Percentiles rank a stretch among this genome's conserved stretches.
phyloP scores from a whole-genome alignment of 2,113 vertebrate species.

The Planiliza haematocheilus region DNA sequence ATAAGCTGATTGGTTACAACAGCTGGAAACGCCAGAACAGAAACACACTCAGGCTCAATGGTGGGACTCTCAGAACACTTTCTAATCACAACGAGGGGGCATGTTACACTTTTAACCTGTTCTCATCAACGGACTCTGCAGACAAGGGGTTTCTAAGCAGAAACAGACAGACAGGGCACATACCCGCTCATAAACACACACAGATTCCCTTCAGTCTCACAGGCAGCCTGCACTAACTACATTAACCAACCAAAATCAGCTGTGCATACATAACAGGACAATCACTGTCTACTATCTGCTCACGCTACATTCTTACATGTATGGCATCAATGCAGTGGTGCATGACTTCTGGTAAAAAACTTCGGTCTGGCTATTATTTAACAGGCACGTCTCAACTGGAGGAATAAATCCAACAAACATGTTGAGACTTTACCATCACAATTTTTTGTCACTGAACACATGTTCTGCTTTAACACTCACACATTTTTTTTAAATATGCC shows the following conservation, averaged over 20 bases:
- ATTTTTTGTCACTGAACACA: too few relatives aligned
- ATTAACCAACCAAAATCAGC: slow-evolving; percentile 9
- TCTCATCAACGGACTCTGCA: not conserved
- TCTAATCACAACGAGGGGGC: not conserved
- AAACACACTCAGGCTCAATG: not conserved
- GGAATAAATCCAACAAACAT: too few relatives aligned
- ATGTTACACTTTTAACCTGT: not conserved
- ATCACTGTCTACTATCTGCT: not conserved
- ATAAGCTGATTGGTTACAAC: slow-evolving; percentile 43
- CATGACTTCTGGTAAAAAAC: not conserved
- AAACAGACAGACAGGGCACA: slow-evolving; percentile 2
- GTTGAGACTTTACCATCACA: too few relatives aligned
- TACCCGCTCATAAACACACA: not conserved
- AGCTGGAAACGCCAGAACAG: slow-evolving; percentile 54
- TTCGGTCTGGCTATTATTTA: not conserved
- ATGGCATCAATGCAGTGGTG: too few relatives aligned
- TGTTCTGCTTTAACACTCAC: too few relatives aligned
- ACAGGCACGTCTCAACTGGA: too few relatives aligned
- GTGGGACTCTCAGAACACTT: not conserved
- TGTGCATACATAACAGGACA: not conserved
- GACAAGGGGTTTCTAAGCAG: not conserved
- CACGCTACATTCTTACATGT: not conserved
- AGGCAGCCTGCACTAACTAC: not conserved
- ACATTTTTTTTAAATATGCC: too few relatives aligned
- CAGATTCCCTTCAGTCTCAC: not conserved